A percentile compares a stretch with the other conserved stretches of the same genome.
Evolutionary conservation across 2,113 vertebrate genomes (phyloP).

Genomic region (Nycticryphes semicollaris): DNA sequence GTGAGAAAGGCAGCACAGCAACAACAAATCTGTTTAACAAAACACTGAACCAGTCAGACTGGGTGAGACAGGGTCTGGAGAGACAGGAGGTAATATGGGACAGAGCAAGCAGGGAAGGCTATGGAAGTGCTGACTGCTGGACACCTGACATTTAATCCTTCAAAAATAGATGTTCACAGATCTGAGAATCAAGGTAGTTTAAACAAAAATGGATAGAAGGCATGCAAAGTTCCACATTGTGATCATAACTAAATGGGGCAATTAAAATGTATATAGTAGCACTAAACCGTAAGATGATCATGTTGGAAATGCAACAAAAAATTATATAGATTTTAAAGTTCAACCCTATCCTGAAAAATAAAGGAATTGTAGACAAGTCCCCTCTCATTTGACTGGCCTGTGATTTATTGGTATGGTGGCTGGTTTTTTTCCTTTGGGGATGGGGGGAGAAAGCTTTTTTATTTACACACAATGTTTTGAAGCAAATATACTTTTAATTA

Average conservation of each 20-base stretch:
- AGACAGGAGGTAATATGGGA: not conserved
- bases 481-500: not conserved
- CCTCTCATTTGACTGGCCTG: not conserved
- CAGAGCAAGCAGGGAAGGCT: not conserved
- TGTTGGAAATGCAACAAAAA: not conserved
- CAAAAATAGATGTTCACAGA: not conserved
- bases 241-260: not conserved
- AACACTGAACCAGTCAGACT: not conserved
- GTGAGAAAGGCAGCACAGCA: not conserved
- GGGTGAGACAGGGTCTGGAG: not conserved
- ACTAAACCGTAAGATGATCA: not conserved
- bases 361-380: accelerated
- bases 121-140: not conserved
- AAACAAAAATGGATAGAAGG: not conserved
- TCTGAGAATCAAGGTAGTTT: not conserved
- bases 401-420: not conserved
- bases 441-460: not conserved
- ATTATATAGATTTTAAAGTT: not conserved
- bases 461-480: not conserved
- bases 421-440: not conserved
- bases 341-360: not conserved
- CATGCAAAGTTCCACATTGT: not conserved
- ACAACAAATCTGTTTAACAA: not conserved
- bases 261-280: not conserved
- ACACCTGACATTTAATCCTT: not conserved